Evolutionary conservation across 1,140 invertebrate genomes (phyloP), one percentile per base, ranked within the genome.

Genomic region (Drosophila kurseongensis): DNA sequence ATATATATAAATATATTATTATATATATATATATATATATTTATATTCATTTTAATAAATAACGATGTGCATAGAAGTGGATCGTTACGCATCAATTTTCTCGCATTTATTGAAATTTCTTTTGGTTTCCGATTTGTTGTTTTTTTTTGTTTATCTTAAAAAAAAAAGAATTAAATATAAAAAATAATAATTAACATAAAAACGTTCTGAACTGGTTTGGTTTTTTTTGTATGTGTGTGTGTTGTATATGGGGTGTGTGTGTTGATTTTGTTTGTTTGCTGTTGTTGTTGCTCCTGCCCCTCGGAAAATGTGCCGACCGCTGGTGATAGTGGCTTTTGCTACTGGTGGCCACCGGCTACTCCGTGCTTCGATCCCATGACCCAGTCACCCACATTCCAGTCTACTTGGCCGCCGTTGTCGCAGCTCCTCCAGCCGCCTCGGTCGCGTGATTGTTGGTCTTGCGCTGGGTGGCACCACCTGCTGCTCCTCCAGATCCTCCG

Each of bases 171-270:
- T 35, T 51, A 80, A 80, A 83, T 83, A 80, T 84, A 89, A 83
- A 88, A 80, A 89, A 80, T 89, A 89, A 89, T 72, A 89, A 89
- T 89, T 88, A 88, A 88, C 80, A 89, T 90, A 89, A 84, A 88
- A 89, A 90, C 85, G 73, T 89, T 89, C 80, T 84, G 74, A 89
- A 89, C 84, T 89, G 85, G 84, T 89, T 89, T 89, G 84, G 84
- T 80, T 86, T 50, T 78, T 81, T 45, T 10, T 32, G 18, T 75
- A 42, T 50, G 29, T 61, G 55, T 36, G 32, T 58, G 54, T 63
- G 16, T 38, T 56, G 48, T 45, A 23, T 67, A 35, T n/a, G 29
- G 38, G 35, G 42, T 50, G 67, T 69, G 62, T 35, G 40, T 55
- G 23, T 45, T 75, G 61, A 32, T 27, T 57, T 62, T 75, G 41